Evolutionary conservation across 2,888 invertebrate genomes (phyloP).

Genomic region (Dione juno): DNA sequence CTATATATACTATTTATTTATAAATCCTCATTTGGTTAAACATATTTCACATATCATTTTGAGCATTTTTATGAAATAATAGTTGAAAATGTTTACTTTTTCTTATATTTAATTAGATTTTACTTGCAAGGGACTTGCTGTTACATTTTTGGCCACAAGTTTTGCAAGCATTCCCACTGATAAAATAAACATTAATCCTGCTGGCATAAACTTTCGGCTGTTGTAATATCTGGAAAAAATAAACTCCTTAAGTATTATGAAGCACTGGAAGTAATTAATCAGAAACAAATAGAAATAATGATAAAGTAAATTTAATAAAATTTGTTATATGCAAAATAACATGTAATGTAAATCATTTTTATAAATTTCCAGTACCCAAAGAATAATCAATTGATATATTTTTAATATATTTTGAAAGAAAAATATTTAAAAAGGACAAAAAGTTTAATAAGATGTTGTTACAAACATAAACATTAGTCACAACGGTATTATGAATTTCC

Average conservation of each 20-base stretch:
- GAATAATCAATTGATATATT: too few species aligned
- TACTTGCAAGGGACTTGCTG: slow-evolving; percentile 57
- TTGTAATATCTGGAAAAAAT: slow-evolving; percentile 85
- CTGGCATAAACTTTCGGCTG: slow-evolving; percentile 97
- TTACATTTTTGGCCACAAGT: slow-evolving; percentile 78
- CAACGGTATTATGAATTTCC: too few species aligned
- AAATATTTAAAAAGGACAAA: too few species aligned
- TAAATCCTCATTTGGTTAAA: background rate
- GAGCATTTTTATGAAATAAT: background rate
- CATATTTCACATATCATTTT: background rate
- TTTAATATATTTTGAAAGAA: too few species aligned
- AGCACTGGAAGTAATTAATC: background rate
- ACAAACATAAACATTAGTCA: too few species aligned
- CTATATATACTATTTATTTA: background rate
- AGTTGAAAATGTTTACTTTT: slow-evolving; percentile 11
- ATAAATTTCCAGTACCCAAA: too few species aligned
- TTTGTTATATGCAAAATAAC: too few species aligned
- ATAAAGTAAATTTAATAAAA: too few species aligned
- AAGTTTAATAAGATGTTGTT: too few species aligned
- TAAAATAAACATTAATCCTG: slow-evolving; percentile 90
- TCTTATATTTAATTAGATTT: slow-evolving; percentile 60
- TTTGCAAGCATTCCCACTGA: slow-evolving; percentile 85
- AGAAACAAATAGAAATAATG: slow-evolving; percentile 41
- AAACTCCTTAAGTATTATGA: background rate
- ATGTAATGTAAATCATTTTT: too few species aligned